Conservation (phyloP, 2,113 vertebrate species). For the Nematolebias whitei region DNA sequence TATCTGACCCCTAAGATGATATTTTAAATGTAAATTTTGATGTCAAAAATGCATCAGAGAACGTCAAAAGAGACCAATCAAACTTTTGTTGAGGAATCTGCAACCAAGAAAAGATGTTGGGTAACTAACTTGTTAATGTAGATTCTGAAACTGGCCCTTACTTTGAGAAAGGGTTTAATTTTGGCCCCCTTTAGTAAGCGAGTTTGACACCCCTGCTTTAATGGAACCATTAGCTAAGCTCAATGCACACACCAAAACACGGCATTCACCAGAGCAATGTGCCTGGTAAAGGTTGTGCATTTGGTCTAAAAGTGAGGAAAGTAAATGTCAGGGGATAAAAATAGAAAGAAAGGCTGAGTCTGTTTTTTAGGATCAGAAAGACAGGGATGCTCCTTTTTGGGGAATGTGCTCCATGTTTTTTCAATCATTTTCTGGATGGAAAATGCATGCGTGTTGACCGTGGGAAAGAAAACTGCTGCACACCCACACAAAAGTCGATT, state of each 20-base stretch:
- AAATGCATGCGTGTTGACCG: slow-evolving; percentile 8
- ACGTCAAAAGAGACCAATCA: too few species aligned
- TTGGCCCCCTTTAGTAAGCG: too few species aligned
- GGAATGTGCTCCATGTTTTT: not conserved
- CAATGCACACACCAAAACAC: not conserved
- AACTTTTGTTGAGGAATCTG: too few species aligned
- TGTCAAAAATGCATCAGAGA: too few species aligned
- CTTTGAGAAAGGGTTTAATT: too few species aligned
- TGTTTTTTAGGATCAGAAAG: slow-evolving; percentile 19
- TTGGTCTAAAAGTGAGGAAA: slow-evolving; percentile 62
- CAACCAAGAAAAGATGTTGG: too few species aligned
- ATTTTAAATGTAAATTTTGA: too few species aligned
- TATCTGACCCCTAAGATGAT: too few species aligned
- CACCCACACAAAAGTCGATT: slow-evolving; percentile 49
- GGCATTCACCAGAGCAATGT: not conserved
- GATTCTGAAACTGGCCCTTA: too few species aligned
- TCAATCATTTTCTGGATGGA: slow-evolving; percentile 1
- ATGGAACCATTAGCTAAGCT: slow-evolving; percentile 24
- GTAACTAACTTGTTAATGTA: too few species aligned
- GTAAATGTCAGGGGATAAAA: slow-evolving; percentile 21
- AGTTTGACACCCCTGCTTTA: too few species aligned
- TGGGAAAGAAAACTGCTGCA: slow-evolving; percentile 43
- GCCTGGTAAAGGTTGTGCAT: slow-evolving; percentile 38
- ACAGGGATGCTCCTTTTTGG: slow-evolving; percentile 10
- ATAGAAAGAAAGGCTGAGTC: slow-evolving; percentile 4